Base-by-base conservation (phyloP, 2,797 vertebrate species). In the Cirrhinus molitorella region DNA sequence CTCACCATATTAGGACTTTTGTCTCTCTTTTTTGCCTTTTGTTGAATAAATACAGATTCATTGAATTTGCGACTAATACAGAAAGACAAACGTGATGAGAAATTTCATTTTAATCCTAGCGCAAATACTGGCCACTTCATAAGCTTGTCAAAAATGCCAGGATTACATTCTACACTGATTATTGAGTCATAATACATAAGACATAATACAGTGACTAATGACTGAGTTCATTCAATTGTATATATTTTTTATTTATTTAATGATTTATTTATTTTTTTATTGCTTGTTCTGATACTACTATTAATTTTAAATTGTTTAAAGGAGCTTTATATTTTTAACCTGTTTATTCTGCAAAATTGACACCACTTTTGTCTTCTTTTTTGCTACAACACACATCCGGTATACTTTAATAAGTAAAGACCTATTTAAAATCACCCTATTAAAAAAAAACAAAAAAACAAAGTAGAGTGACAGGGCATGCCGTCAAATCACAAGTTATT, bases 101-200 rank as follows among this genome's bases (percentile, higher is more conserved):
- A 25, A 4, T 57, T 14, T 10, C 53, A 57, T 40, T 16, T 59
- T 59, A 59, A 59, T 59, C 34, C 34, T 59, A 7, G 9, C 0
- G 5, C 34, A 59, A 59, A 76, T 55, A 59, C 14, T 59, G 34
- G 2, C 9, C n/a, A 25, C n/a, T 77, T 63, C 40, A 77, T 45
- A 47, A 77, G 23, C 57, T 63, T 77, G 57, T 63, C 17, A 31
- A 45, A 77, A 47, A 77, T 45, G 9, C 2, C n/a, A 76, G 37
- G 2, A 17, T 57, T 23, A 57, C 53, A 17, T 21, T 37, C 49
- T 34, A 55, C 13, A 21, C 31, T 79, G 40, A 63, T 65, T 17
- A 13, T 34, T 55, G 11, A 28, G 16, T 73, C 10, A n/a, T 34
- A 3, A n/a, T 0, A 53, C 17, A n/a, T 34, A 3, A n/a, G 1